Percentiles rank a stretch among this genome's conserved stretches.
Conservation (phyloP, 2,888 invertebrate genomes). For the Napeogenes inachia region DNA sequence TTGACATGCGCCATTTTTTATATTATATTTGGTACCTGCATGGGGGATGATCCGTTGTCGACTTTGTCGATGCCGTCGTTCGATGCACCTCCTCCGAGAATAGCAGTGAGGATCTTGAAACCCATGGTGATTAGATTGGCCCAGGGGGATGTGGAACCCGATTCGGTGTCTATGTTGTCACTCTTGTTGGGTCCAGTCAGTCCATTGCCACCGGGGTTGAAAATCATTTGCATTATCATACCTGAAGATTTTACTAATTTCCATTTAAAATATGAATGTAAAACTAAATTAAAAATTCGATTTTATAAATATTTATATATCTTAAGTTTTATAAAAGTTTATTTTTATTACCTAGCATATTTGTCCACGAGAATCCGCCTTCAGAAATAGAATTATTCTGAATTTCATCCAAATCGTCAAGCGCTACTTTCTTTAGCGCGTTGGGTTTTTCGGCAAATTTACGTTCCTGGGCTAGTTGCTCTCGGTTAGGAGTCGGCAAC, state of each 20-base stretch:
- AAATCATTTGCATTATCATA: slow-evolving; percentile 92
- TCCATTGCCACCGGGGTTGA: slow-evolving; percentile 82
- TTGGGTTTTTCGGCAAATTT: slow-evolving; percentile 95
- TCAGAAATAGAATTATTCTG: slow-evolving; percentile 88
- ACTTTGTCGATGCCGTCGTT: slow-evolving; percentile 93
- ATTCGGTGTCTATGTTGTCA: slow-evolving; percentile 83
- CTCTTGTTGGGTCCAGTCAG: slow-evolving; percentile 91
- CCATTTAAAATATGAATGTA: slow-evolving; percentile 4
- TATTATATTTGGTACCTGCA: slow-evolving; percentile 82
- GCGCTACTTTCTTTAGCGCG: slow-evolving; percentile 89
- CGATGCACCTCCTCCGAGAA: slow-evolving; percentile 86
- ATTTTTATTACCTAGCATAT: slow-evolving; percentile 82
- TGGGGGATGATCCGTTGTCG: slow-evolving; percentile 90
- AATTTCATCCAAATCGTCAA: slow-evolving; percentile 89
- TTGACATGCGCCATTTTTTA: slow-evolving; percentile 22
- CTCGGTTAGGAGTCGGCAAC: slow-evolving; percentile 49
- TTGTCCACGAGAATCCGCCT: slow-evolving; percentile 91
- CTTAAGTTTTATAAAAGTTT: slow-evolving; percentile 13
- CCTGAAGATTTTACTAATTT: slow-evolving; percentile 52
- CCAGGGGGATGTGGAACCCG: slow-evolving; percentile 88
- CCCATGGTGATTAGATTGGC: slow-evolving; percentile 91
- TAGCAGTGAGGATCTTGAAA: slow-evolving; percentile 88
- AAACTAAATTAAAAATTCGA: not conserved
- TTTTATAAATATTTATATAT: slow-evolving; percentile 2
- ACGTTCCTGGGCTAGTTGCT: slow-evolving; percentile 77